Conservation (phyloP, 2,113 vertebrate genomes). For the Gulo gulo region DNA sequence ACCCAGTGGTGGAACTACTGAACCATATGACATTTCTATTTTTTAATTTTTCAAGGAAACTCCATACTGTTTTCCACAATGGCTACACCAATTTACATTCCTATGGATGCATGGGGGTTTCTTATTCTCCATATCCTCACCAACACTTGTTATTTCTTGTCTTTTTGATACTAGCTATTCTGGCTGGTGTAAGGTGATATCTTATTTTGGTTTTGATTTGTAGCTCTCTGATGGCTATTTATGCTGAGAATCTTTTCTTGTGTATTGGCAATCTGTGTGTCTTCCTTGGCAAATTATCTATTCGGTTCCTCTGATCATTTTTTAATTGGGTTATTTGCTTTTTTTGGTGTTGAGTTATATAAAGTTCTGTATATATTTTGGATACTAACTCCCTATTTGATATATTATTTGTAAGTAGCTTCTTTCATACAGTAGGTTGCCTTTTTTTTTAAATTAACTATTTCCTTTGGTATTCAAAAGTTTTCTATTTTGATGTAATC, state of each 20-base stretch:
- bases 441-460: not conserved
- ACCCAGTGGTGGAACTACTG: not conserved
- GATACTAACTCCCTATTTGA: not conserved
- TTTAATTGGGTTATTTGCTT: not conserved
- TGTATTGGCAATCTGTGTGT: not conserved
- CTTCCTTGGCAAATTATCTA: not conserved
- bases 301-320: not conserved
- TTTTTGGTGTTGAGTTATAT: not conserved
- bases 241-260: not conserved
- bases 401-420: not conserved
- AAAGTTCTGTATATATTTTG: not conserved
- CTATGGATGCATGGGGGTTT: not conserved
- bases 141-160: not conserved
- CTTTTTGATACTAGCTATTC: not conserved
- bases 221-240: not conserved
- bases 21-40: not conserved
- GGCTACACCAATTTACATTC: not conserved
- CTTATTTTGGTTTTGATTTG: not conserved
- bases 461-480: not conserved
- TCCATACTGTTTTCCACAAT: not conserved
- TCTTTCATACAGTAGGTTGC: not conserved
- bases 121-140: not conserved
- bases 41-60: not conserved
- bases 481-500: not conserved
- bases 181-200: not conserved